A percentile compares a stretch with the other conserved stretches of the same genome.
Conservation (phyloP, 1,140 invertebrate genomes). For the Metopolophium dirhodum region DNA sequence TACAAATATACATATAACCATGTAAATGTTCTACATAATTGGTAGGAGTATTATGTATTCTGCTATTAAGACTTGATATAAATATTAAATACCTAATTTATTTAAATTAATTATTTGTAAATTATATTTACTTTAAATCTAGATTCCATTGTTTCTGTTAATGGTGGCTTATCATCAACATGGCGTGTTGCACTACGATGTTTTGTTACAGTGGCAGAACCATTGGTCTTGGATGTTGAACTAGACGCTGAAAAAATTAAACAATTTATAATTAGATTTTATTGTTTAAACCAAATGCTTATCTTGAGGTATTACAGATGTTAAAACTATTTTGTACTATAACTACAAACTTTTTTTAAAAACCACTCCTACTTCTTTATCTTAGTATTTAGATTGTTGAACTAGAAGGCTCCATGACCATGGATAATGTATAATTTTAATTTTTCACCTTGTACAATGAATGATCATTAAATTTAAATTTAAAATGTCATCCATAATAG, state of each 20-base stretch:
- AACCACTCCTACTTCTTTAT: too few species aligned
- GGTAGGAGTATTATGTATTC: neutral
- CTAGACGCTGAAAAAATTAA: neutral
- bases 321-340: neutral
- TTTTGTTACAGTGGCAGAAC: slow-evolving; percentile 24
- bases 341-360: too few species aligned
- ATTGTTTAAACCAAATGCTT: neutral
- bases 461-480: too few species aligned
- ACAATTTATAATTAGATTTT: neutral
- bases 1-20: too few species aligned
- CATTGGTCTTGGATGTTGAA: neutral
- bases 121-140: slow-evolving; percentile 34
- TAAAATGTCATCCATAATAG: too few species aligned
- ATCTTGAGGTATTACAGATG: neutral
- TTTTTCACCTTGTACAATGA: too few species aligned
- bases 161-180: neutral
- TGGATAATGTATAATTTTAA: too few species aligned
- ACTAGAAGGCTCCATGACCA: too few species aligned
- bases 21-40: too few species aligned
- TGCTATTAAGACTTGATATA: neutral
- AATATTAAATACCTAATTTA: neutral
- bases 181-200: neutral
- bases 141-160: neutral
- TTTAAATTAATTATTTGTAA: neutral
- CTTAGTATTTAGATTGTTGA: too few species aligned